A percentile compares a stretch with the other conserved stretches of the same genome.
Conservation (phyloP, 2,888 invertebrate species). For the Antheraea yamamai region DNA sequence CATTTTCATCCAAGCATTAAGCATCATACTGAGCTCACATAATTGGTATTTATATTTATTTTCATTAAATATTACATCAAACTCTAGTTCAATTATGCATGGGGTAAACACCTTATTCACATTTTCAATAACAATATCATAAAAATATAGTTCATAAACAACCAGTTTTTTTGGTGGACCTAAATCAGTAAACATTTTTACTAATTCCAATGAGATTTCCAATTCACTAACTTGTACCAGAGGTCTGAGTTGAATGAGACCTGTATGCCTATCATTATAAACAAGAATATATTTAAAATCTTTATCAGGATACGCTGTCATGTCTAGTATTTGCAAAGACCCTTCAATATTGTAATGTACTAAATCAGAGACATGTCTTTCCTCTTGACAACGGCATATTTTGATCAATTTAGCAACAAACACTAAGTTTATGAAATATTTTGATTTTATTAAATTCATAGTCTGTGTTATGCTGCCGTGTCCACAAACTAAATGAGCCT, state of each 20-base stretch:
- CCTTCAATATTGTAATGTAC: conserved; percentile 8
- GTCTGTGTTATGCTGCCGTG: conserved; percentile 16
- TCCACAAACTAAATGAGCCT: conserved; percentile 1
- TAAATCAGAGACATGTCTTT: background rate
- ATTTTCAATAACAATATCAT: background rate
- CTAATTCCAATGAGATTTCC: conserved; percentile 14
- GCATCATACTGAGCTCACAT: background rate
- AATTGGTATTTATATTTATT: background rate
- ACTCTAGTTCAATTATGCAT: background rate
- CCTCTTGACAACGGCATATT: conserved; percentile 3
- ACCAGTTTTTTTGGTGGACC: conserved; percentile 9
- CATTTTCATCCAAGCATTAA: background rate
- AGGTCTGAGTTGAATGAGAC: conserved; percentile 15
- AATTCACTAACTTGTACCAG: background rate
- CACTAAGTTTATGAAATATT: background rate
- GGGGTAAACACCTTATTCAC: conserved; percentile 13
- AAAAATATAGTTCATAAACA: background rate
- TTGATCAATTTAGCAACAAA: conserved; percentile 7
- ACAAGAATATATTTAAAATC: conserved; percentile 8
- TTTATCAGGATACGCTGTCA: conserved; percentile 7
- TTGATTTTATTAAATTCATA: conserved; percentile 1
- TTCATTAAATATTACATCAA: background rate
- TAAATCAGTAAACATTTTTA: conserved; percentile 18
- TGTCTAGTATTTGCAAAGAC: conserved; percentile 8
- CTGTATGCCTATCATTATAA: conserved; percentile 12